Percentiles rank a stretch among this genome's conserved stretches.
Evolutionary conservation across 2,113 vertebrate genomes (phyloP).

Genomic region (Marmota flaviventris): DNA sequence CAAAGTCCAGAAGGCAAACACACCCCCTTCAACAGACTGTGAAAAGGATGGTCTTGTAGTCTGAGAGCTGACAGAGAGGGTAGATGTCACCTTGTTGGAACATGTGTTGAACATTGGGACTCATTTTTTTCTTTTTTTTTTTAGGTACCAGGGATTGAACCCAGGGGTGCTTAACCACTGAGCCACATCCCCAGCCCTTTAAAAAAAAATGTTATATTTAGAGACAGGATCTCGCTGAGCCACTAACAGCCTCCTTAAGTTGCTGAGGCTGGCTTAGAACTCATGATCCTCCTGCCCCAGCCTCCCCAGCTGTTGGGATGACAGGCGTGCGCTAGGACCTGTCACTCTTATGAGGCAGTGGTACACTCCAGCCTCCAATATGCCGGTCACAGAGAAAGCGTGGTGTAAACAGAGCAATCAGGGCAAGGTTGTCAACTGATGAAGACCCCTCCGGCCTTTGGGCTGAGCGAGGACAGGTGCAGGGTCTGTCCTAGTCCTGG

Average conservation of each 20-base stretch:
- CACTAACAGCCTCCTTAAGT: too few relatives aligned
- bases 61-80: neutral
- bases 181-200: too few relatives aligned
- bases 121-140: neutral
- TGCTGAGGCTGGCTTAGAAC: too few relatives aligned
- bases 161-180: too few relatives aligned
- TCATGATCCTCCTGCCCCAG: too few relatives aligned
- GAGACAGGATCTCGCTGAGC: too few relatives aligned
- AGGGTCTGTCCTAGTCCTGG: neutral
- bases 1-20: neutral
- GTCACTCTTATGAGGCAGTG: neutral
- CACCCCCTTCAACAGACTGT: neutral
- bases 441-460: neutral
- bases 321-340: neutral
- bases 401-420: neutral
- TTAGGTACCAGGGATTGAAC: too few relatives aligned
- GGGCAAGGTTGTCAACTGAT: neutral
- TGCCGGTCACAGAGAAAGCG: neutral
- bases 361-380: neutral
- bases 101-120: neutral
- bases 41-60: neutral
- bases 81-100: neutral
- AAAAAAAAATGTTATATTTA: too few relatives aligned
- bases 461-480: neutral
- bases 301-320: too few relatives aligned